phyloP scores from a whole-genome alignment of 2,113 vertebrate genomes.

The Rhinolophus sinicus region DNA sequence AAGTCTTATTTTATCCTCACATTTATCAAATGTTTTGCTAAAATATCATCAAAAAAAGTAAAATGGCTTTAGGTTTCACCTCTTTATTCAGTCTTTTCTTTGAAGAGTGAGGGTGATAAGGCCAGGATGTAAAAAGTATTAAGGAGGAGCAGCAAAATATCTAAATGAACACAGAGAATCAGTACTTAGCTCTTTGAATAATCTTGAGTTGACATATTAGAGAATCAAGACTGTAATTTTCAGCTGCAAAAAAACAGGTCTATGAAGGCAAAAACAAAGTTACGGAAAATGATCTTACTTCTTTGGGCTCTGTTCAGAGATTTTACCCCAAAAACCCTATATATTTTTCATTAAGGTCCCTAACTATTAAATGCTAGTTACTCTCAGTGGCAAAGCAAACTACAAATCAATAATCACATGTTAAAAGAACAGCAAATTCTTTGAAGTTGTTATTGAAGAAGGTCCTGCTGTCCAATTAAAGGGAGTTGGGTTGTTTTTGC shows the following conservation, averaged over 20 bases:
- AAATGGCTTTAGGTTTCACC: not conserved
- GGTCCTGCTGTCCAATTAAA: slow-evolving; percentile 39
- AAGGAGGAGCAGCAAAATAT: not conserved
- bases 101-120: not conserved
- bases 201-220: not conserved
- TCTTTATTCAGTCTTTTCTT: slow-evolving; percentile 13
- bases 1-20: slow-evolving; percentile 11
- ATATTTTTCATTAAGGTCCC: not conserved
- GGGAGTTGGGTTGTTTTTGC: not conserved
- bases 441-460: slow-evolving; percentile 46
- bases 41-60: not conserved
- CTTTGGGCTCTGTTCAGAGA: not conserved
- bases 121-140: not conserved
- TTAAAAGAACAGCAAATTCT: slow-evolving; percentile 54
- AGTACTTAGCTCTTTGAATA: not conserved
- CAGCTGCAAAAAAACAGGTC: not conserved
- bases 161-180: not conserved
- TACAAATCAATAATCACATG: slow-evolving; percentile 27
- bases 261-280: not conserved
- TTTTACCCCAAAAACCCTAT: not conserved
- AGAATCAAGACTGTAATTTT: slow-evolving; percentile 36
- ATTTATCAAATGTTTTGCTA: slow-evolving; percentile 27
- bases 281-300: slow-evolving; percentile 28
- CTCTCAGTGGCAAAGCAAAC: slow-evolving; percentile 38
- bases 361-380: slow-evolving; percentile 16